These are phyloP conservation scores for Platanista minor DNA, from an alignment of 2,113 vertebrate species.

Conservation along the genomic window DNA sequence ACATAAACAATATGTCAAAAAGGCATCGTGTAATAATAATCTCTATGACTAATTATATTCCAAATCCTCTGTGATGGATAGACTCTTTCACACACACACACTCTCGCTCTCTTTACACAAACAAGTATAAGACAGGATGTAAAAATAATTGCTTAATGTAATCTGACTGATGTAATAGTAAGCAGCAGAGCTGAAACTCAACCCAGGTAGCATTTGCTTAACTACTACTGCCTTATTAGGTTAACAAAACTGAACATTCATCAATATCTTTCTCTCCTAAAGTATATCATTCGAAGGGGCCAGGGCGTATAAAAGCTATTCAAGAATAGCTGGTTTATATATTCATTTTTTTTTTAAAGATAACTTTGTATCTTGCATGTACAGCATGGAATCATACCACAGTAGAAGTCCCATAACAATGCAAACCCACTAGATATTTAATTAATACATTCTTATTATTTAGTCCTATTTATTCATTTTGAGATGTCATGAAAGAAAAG, in stretches of 20 bases:
- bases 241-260: background rate
- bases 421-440: conserved; percentile 1
- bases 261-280: background rate
- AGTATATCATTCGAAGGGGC: background rate
- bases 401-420: background rate
- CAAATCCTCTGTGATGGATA: background rate
- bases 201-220: background rate
- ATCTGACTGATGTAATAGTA: background rate
- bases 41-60: background rate
- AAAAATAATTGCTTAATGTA: background rate
- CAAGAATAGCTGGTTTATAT: background rate
- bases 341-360: background rate
- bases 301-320: background rate
- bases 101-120: background rate
- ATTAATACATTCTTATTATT: background rate
- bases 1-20: background rate
- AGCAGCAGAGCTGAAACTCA: background rate
- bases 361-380: background rate
- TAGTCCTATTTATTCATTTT: background rate
- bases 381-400: background rate
- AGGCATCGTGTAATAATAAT: background rate
- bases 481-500: background rate
- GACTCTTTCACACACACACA: background rate
- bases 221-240: background rate
- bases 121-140: background rate